Evolutionary conservation across 1,140 invertebrate species (phyloP).

Genomic region (Bombus waltoni): DNA sequence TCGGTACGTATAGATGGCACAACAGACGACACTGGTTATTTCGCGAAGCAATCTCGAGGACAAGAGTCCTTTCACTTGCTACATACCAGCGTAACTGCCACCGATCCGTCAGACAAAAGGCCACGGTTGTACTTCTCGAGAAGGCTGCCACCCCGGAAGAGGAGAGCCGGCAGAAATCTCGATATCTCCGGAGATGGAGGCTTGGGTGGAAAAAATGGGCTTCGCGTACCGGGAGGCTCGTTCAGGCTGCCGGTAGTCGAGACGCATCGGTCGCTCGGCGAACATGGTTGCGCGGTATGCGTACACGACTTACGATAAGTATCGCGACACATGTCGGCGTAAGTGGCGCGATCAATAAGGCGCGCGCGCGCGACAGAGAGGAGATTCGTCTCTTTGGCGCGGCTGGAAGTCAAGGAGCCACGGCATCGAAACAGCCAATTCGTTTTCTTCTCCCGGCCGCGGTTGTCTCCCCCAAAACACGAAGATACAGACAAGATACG

Average conservation of each 20-base stretch:
- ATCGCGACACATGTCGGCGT: conserved; percentile 76
- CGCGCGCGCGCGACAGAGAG: conserved; percentile 3
- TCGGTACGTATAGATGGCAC: not conserved
- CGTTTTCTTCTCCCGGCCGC: not conserved
- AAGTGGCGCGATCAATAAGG: conserved; percentile 76
- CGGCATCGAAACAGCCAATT: conserved; percentile 36
- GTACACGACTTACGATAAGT: conserved; percentile 73
- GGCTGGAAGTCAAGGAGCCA: conserved; percentile 58
- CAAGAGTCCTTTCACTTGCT: not conserved
- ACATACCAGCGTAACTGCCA: not conserved
- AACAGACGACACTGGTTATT: not conserved
- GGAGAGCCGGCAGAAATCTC: conserved; percentile 22
- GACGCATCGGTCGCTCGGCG: conserved; percentile 40
- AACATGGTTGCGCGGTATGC: conserved; percentile 66
- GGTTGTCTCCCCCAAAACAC: not conserved
- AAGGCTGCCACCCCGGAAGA: conserved; percentile 14
- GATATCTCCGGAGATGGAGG: conserved; percentile 29
- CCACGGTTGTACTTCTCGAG: not conserved
- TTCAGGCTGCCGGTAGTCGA: conserved; percentile 38
- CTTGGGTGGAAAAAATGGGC: conserved; percentile 52
- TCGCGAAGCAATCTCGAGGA: not conserved
- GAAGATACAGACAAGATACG: not conserved
- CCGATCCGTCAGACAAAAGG: not conserved
- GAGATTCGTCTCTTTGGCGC: conserved; percentile 62
- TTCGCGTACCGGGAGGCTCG: conserved; percentile 34